Base-by-base conservation (phyloP, 2,888 invertebrate genomes). In the Linhomoeus sp. region DNA sequence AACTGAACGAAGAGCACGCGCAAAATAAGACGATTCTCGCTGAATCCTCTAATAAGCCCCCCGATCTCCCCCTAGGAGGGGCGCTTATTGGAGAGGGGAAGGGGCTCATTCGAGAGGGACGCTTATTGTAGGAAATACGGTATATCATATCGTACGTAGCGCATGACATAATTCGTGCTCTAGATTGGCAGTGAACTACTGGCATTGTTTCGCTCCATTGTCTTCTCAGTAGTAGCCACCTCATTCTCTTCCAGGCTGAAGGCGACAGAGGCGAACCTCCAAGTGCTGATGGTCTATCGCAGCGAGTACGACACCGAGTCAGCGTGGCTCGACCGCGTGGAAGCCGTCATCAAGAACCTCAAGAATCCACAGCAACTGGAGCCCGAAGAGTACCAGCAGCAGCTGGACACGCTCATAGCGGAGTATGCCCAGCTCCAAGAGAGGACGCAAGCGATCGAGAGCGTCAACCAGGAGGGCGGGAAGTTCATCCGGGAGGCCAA, bases 401-500 rank as follows among this genome's bases (percentile, higher is more conserved):
- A 63, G 45, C 51, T 63, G 46, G 63, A 64, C 45, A 45, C 53
- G 33, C 55, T 63, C 22, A 56, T 58, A 36, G 81, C 78, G 67
- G 77, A 88, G 68, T 80, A 92, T 70, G 85, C 84, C 65, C 80
- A 79, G 66, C 81, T 87, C 56, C 80, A 85, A 65, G 90, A 92
- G 71, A 78, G 85, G 66, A 85, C 83, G 58, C 82, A 84, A 61
- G 80, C 81, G 68, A 84, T 97, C 65, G 92, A 94, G 70, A 80
- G 82, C 66, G 84, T 90, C 66, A 92, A 92, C 73, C 75, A 81
- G 59, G 83, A 84, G 62, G 92, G 92, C 63, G 90, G 88, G 59
- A 77, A 85, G 68, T 84, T 81, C 70, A 87, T 94, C 64, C 77
- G 88, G 55, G 92, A 92, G 74, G 90, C 90, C 62, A 90, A 90